Evolutionary conservation across 2,113 vertebrate species (phyloP).

Genomic region (Mus spicilegus): DNA sequence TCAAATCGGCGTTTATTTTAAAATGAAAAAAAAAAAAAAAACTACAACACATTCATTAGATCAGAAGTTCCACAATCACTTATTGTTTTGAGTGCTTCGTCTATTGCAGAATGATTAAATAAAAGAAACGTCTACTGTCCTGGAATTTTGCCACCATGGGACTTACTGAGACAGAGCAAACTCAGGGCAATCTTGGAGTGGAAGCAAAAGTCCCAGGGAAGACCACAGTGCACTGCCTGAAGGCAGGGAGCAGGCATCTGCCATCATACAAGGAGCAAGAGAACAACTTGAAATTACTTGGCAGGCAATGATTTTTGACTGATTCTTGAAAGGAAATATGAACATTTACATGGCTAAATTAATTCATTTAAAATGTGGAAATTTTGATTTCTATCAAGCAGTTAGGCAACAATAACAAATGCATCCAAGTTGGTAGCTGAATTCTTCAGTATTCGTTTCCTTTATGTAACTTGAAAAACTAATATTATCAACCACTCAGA

Average conservation of each 20-base stretch:
- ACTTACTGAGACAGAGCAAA: constrained; percentile 24
- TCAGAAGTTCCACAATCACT: constrained; percentile 54
- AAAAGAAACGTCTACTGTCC: constrained; percentile 39
- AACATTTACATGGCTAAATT: constrained; percentile 12
- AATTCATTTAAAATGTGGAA: constrained; percentile 47
- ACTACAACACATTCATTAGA: constrained; percentile 53
- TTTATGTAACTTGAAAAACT: constrained; percentile 51
- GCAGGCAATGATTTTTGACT: constrained; percentile 16
- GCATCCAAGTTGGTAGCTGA: background rate
- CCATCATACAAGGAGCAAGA: background rate
- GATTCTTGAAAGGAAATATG: constrained; percentile 51
- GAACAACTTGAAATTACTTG: constrained; percentile 23
- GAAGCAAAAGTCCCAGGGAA: background rate
- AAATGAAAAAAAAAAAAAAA: constrained; percentile 54
- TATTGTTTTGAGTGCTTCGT: constrained; percentile 49
- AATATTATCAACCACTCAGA: constrained; percentile 52
- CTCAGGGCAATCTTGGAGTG: constrained; percentile 51
- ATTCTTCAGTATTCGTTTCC: constrained; percentile 13
- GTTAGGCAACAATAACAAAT: constrained; percentile 42
- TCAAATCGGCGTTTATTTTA: constrained; percentile 68
- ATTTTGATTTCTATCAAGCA: constrained; percentile 50
- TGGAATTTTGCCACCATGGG: constrained; percentile 57
- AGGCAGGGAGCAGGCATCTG: background rate
- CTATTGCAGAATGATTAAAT: constrained; percentile 46
- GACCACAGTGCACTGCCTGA: background rate